Evolutionary conservation across 2,113 vertebrate genomes (phyloP).

Genomic region (Coryphaenoides rupestris): DNA sequence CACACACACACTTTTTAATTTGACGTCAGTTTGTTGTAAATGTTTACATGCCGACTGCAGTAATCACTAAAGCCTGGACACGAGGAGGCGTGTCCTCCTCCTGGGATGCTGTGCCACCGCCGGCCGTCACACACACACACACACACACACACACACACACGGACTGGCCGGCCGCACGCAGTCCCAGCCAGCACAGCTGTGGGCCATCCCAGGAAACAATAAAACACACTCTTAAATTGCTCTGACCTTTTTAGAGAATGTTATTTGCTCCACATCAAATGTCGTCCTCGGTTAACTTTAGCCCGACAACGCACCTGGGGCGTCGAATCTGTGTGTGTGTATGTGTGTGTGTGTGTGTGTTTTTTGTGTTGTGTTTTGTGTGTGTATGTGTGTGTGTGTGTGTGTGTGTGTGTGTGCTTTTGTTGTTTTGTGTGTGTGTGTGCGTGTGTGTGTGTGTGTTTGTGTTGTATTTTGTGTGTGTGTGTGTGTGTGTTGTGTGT

Average conservation of each 20-base stretch:
- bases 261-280: constrained; percentile 54
- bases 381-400: constrained; percentile 21
- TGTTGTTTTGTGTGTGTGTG: neutral
- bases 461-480: constrained; percentile 15
- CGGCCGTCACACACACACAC: too few relatives aligned
- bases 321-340: neutral
- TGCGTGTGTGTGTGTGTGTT: neutral
- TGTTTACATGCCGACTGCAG: too few relatives aligned
- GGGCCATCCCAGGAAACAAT: constrained; percentile 54
- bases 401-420: neutral
- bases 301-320: constrained; percentile 54
- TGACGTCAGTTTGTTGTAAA: too few relatives aligned
- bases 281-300: constrained; percentile 41
- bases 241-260: constrained; percentile 65
- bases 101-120: too few relatives aligned
- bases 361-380: constrained; percentile 6
- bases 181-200: constrained; percentile 21
- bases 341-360: constrained; percentile 2
- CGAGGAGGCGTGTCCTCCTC: too few relatives aligned
- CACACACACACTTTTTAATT: too few relatives aligned
- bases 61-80: too few relatives aligned
- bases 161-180: constrained; percentile 7
- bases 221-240: constrained; percentile 62
- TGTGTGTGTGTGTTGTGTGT: constrained; percentile 20
- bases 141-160: too few relatives aligned